phyloP scores from a whole-genome alignment of 2,113 vertebrate species.

The Felis chaus region DNA sequence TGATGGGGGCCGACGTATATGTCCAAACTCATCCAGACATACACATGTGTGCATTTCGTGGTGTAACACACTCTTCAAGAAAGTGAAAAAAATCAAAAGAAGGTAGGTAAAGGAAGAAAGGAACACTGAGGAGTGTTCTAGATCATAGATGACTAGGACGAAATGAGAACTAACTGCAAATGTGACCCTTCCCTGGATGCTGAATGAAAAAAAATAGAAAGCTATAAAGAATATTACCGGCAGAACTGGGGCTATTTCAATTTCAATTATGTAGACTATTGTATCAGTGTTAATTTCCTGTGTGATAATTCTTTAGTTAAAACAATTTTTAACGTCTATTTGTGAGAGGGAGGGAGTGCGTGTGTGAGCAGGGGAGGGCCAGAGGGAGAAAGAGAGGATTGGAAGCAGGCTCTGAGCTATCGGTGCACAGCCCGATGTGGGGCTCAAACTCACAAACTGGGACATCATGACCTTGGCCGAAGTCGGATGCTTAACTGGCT shows the following conservation, averaged over 20 bases:
- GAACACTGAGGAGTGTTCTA: not conserved
- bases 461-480: no score
- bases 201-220: not conserved
- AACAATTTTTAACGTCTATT: no score
- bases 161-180: not conserved
- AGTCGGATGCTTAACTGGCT: no score
- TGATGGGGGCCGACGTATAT: not conserved
- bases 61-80: not conserved
- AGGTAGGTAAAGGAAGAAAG: not conserved
- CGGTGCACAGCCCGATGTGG: no score
- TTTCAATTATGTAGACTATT: not conserved
- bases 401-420: no score
- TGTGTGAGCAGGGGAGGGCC: no score
- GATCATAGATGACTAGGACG: not conserved
- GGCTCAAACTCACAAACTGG: no score
- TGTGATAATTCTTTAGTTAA: not conserved
- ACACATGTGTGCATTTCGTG: not conserved
- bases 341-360: no score
- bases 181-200: not conserved
- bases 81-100: not conserved
- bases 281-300: not conserved
- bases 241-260: not conserved
- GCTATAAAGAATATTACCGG: not conserved
- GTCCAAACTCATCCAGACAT: not conserved
- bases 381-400: no score